A percentile compares a stretch with the other conserved stretches of the same genome.
phyloP scores from a whole-genome alignment of 1,140 invertebrate species.

The Drosophila sp. region DNA sequence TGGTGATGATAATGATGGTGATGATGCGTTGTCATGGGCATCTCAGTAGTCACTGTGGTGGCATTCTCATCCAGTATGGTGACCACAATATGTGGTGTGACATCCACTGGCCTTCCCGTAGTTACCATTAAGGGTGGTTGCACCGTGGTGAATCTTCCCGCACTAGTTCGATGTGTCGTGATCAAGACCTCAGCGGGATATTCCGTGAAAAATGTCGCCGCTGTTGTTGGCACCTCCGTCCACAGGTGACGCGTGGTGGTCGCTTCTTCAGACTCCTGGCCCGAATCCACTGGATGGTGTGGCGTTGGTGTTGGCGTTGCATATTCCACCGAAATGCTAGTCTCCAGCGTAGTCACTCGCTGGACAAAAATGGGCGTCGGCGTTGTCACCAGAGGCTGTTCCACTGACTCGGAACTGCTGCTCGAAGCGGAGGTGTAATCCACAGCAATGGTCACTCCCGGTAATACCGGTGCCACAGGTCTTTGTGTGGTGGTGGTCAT shows the following conservation, averaged over 20 bases:
- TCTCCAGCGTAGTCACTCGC: constrained; percentile 67
- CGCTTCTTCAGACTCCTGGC: constrained; percentile 49
- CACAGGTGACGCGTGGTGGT: constrained; percentile 61
- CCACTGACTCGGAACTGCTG: constrained; percentile 65
- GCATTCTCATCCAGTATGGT: constrained; percentile 52
- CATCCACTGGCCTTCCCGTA: constrained; percentile 6
- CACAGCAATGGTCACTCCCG: constrained; percentile 57
- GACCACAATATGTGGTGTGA: constrained; percentile 58
- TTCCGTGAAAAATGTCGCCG: constrained; percentile 84
- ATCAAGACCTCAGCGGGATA: constrained; percentile 73
- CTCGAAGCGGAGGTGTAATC: constrained; percentile 47
- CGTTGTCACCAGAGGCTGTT: constrained; percentile 53
- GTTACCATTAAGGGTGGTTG: constrained; percentile 50
- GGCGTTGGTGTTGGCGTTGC: constrained; percentile 46
- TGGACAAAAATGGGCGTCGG: constrained; percentile 57
- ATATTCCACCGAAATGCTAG: constrained; percentile 68
- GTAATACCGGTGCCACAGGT: constrained; percentile 25
- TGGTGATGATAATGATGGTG: constrained; percentile 46
- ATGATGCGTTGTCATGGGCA: constrained; percentile 34
- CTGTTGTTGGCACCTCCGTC: constrained; percentile 81
- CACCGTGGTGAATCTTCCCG: constrained; percentile 60
- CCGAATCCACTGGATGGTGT: constrained; percentile 37
- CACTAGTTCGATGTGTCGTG: constrained; percentile 68
- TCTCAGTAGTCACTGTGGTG: constrained; percentile 23
- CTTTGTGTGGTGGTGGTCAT: constrained; percentile 40